A percentile compares a stretch with the other conserved stretches of the same genome.
Conservation (phyloP, 1,140 invertebrate species). For the Pomacea maculata region DNA sequence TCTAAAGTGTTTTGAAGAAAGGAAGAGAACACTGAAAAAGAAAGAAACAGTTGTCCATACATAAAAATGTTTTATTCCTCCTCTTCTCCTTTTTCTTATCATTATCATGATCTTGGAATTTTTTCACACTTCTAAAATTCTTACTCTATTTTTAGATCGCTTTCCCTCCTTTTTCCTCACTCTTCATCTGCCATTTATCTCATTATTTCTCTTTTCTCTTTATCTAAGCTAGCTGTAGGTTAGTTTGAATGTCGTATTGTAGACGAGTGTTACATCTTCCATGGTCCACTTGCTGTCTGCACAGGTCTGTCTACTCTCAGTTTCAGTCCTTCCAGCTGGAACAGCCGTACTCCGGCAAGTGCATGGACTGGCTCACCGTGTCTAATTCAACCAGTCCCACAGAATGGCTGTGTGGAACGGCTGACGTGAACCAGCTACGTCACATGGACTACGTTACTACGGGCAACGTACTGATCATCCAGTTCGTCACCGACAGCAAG, state of each 20-base stretch:
- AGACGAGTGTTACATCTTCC: too few relatives aligned
- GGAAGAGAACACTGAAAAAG: too few relatives aligned
- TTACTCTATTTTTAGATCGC: background rate
- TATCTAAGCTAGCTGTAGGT: background rate
- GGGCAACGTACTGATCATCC: constrained; percentile 7
- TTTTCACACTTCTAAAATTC: too few relatives aligned
- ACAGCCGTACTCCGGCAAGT: constrained; percentile 7
- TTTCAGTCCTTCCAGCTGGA: constrained; percentile 24
- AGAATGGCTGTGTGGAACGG: constrained; percentile 5
- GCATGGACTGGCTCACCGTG: constrained; percentile 19
- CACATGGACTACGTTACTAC: background rate
- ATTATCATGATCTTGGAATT: too few relatives aligned
- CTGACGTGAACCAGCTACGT: constrained; percentile 1
- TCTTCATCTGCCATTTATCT: background rate
- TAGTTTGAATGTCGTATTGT: background rate
- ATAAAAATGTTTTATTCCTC: background rate
- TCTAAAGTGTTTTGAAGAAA: too few relatives aligned
- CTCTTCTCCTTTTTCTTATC: background rate
- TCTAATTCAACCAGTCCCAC: background rate
- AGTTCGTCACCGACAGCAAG: constrained; percentile 27
- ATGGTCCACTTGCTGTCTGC: background rate
- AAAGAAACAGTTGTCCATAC: background rate
- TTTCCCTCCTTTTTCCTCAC: background rate
- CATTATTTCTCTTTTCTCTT: background rate
- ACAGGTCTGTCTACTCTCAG: background rate